Conservation (phyloP, 1,140 invertebrate species). For the Holcopasites calliopsidis region DNA sequence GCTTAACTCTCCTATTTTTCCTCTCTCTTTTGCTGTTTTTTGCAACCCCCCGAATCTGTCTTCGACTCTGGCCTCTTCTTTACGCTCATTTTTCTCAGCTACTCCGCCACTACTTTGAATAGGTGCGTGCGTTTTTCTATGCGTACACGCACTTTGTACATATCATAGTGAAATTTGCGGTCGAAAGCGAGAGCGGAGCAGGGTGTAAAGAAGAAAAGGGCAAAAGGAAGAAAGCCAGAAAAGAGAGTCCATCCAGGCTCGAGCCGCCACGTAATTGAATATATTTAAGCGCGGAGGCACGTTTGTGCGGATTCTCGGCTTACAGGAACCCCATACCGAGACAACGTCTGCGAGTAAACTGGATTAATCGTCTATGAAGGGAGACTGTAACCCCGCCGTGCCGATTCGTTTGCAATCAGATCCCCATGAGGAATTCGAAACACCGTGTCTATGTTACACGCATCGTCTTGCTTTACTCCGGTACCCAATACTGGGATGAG, state of each 20-base stretch:
- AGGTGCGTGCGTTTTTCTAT: too few species aligned
- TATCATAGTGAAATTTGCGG: neutral
- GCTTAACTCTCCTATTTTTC: conserved; percentile 61
- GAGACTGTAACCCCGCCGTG: conserved; percentile 66
- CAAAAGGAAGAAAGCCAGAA: neutral
- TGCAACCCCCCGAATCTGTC: conserved; percentile 33
- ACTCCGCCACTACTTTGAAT: conserved; percentile 39
- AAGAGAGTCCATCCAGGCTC: conserved; percentile 25
- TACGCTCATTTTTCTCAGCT: conserved; percentile 45
- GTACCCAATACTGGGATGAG: neutral
- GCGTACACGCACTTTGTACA: too few species aligned
- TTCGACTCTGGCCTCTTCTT: conserved; percentile 52
- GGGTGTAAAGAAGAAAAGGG: neutral
- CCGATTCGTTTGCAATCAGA: conserved; percentile 72
- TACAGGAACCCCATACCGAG: conserved; percentile 68
- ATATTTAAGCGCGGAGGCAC: conserved; percentile 74
- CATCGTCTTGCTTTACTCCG: conserved; percentile 38
- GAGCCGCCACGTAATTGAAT: conserved; percentile 75
- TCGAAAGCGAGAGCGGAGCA: neutral
- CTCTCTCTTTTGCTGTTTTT: conserved; percentile 32
- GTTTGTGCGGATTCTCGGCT: conserved; percentile 79
- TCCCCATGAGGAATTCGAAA: conserved; percentile 70
- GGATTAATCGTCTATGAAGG: conserved; percentile 80
- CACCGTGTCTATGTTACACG: conserved; percentile 33
- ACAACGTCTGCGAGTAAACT: conserved; percentile 77